A percentile compares a stretch with the other conserved stretches of the same genome.
Evolutionary conservation across 2,888 invertebrate genomes (phyloP).

Genomic region (Eupithecia pulchellata): DNA sequence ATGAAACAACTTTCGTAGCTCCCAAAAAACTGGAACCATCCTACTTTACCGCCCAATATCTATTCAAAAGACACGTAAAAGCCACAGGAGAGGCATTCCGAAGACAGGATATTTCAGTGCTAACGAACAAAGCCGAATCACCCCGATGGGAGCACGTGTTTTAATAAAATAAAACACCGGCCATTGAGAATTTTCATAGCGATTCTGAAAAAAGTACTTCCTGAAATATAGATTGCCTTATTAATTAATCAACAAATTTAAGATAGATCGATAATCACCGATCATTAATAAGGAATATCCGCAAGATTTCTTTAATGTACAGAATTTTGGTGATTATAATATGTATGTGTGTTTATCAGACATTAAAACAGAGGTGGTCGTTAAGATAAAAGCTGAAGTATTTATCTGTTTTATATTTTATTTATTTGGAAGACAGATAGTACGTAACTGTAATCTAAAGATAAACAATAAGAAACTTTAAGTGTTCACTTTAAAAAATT

Average conservation of each 20-base stretch:
- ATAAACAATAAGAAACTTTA: too few relatives aligned
- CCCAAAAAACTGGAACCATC: slow-evolving; percentile 36
- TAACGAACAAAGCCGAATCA: slow-evolving; percentile 49
- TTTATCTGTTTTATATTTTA: too few relatives aligned
- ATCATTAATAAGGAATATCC: too few relatives aligned
- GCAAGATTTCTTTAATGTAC: too few relatives aligned
- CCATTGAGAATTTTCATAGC: background rate
- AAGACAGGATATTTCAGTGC: slow-evolving; percentile 55
- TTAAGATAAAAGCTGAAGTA: too few relatives aligned
- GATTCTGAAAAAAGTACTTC: background rate
- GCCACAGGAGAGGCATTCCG: slow-evolving; percentile 53
- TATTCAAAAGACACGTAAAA: slow-evolving; percentile 53
- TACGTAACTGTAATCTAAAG: too few relatives aligned
- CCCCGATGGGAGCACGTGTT: slow-evolving; percentile 42
- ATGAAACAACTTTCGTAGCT: slow-evolving; percentile 18
- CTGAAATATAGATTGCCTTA: background rate
- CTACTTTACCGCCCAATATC: slow-evolving; percentile 50
- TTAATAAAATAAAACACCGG: slow-evolving; percentile 25
- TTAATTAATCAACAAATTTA: background rate
- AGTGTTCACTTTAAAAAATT: too few relatives aligned
- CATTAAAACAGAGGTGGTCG: too few relatives aligned
- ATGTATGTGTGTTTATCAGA: too few relatives aligned
- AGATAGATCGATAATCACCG: too few relatives aligned
- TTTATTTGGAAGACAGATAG: too few relatives aligned
- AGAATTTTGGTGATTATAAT: too few relatives aligned